Percentiles rank a stretch among this genome's conserved stretches.
phyloP scores from a whole-genome alignment of 2,797 vertebrate genomes.

The Enteromius viviparus region DNA sequence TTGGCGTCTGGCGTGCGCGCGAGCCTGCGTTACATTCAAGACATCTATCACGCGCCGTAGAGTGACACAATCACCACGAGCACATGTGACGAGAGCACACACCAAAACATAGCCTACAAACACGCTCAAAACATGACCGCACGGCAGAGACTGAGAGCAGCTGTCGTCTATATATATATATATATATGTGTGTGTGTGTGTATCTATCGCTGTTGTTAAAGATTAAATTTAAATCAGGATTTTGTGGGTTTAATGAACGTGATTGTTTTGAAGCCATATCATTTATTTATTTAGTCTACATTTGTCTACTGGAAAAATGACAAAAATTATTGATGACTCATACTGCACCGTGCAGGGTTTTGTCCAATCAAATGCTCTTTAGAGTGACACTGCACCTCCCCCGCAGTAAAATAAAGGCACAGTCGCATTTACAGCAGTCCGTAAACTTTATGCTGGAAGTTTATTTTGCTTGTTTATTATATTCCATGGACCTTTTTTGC shows the following conservation, averaged over 20 bases:
- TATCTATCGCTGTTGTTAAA: neutral
- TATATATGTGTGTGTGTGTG: too few relatives aligned
- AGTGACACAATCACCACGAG: constrained; percentile 19
- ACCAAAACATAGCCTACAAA: constrained; percentile 8
- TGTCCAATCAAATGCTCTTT: neutral
- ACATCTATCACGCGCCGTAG: constrained; percentile 1
- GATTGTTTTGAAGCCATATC: neutral
- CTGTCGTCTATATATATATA: too few relatives aligned
- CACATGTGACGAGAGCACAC: constrained; percentile 27
- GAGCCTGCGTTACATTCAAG: constrained; percentile 24
- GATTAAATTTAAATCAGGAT: neutral
- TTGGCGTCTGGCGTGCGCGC: constrained; percentile 32
- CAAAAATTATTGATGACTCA: neutral
- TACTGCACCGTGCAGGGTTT: neutral
- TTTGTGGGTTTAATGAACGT: neutral
- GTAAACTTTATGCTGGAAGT: neutral
- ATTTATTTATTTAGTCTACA: too few relatives aligned
- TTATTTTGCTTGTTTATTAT: too few relatives aligned
- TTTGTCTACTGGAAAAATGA: neutral
- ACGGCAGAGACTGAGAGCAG: neutral
- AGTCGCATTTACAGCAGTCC: neutral
- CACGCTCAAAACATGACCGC: neutral
- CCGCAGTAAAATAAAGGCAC: neutral
- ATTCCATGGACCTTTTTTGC: too few relatives aligned
- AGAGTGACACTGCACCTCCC: neutral